Evolutionary conservation across 2,888 invertebrate genomes (phyloP), one percentile per base, ranked within the genome.

Genomic region (Macaria liturata): DNA sequence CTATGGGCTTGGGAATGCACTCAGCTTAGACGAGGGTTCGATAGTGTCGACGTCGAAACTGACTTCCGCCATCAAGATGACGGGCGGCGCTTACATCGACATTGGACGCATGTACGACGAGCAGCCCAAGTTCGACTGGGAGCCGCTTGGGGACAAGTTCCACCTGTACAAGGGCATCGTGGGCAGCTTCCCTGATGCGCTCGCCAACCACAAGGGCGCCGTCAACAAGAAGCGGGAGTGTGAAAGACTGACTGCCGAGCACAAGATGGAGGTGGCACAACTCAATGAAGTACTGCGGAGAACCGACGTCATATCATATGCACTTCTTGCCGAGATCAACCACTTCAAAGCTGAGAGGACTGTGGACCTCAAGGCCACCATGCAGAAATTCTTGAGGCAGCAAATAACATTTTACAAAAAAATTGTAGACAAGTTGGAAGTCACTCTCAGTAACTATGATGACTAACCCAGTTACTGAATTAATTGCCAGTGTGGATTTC

Each of bases 121-220:
- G 57, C 98, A 98, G 81, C 96, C 97, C 0, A 97, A 96, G 80
- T 93, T 94, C 56, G 98, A 98, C 83, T 97, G 97, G 95, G 97
- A 98, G 72, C 97, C 97, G 1, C 93, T 99, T 34, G 95, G 96
- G 46, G 98, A 99, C 84, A 96, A 96, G 70, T 93, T 99, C 66
- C 98, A 98, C 79, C 95, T 99, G 70, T 99, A 99, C 90, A 97
- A 97, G 84, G 99, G 99, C 53, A 95, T 99, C 54, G 95, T 99
- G 6, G 94, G 95, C 57, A 95, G 95, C 60, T 97, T 98, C 77
- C 99, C 99, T 0, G 98, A 98, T 72, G 96, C 97, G 52, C 92
- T 98, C 57, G 94, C 95, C 48, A 95, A 98, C 68, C 98, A 98
- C 78, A 98, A 97, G 93, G 97, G 95, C 71, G 96, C 97, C 1